phyloP scores from a whole-genome alignment of 2,888 invertebrate species.

The Cryptocheilus praepositus region DNA sequence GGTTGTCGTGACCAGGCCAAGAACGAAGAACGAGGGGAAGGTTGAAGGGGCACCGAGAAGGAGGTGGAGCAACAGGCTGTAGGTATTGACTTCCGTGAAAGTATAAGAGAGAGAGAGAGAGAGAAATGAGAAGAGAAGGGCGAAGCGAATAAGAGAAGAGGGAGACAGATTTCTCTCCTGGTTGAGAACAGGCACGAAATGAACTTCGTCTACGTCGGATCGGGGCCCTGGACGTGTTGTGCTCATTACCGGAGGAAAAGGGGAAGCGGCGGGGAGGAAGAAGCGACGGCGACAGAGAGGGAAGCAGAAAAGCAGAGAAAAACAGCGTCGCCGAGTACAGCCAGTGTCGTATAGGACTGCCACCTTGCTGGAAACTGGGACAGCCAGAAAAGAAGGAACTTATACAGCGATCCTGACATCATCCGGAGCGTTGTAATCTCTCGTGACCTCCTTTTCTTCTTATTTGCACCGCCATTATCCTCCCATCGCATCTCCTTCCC shows the following conservation, averaged over 20 bases:
- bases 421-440: constrained; percentile 7
- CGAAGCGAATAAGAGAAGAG: constrained; percentile 4
- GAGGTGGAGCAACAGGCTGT: constrained; percentile 52
- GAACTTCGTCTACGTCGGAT: constrained; percentile 20
- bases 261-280: neutral
- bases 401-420: constrained; percentile 1
- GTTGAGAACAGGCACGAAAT: constrained; percentile 18
- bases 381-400: neutral
- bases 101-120: constrained; percentile 24
- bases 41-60: constrained; percentile 13
- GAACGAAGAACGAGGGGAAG: constrained; percentile 25
- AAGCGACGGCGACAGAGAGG: neutral
- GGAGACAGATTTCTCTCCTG: neutral
- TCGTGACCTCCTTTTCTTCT: neutral
- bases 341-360: neutral
- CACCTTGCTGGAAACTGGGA: constrained; percentile 5
- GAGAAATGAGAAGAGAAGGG: constrained; percentile 11
- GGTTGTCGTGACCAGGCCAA: constrained; percentile 39
- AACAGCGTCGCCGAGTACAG: neutral
- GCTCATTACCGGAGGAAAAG: constrained; percentile 29
- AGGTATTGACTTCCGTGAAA: constrained; percentile 51
- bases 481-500: neutral
- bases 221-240: constrained; percentile 17
- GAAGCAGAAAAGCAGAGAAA: neutral
- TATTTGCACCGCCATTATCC: constrained; percentile 12